Percentiles rank a stretch among this genome's conserved stretches.
These are phyloP conservation scores for Chloroceryle amazona DNA, from an alignment of 2,797 vertebrate species.

Conservation along the genomic window DNA sequence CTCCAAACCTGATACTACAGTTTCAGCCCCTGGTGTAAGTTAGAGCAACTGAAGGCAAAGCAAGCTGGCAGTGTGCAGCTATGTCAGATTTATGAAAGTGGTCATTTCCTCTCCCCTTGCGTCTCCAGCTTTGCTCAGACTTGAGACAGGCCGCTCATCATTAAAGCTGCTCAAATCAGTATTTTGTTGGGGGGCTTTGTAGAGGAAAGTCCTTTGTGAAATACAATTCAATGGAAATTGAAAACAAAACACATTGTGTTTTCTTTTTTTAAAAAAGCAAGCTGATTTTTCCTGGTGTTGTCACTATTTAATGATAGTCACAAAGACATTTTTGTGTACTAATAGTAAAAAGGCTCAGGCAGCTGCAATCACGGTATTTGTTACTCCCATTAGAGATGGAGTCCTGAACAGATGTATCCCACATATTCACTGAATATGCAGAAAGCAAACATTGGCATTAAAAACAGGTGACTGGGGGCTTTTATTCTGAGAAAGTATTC, in stretches of 20 bases:
- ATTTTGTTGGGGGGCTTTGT: neutral
- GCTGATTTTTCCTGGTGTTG: neutral
- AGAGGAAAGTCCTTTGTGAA: neutral
- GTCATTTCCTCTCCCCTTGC: neutral
- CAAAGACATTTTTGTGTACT: neutral
- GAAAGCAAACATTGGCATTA: slow-evolving; percentile 29
- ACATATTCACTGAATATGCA: neutral
- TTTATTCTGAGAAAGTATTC: slow-evolving; percentile 37
- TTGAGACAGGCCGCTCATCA: neutral
- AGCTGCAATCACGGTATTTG: neutral
- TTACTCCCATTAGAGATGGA: slow-evolving; percentile 11
- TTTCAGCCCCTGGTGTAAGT: neutral
- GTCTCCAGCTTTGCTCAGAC: neutral
- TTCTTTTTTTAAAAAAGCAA: neutral
- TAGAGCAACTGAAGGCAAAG: neutral
- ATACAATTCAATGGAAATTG: neutral
- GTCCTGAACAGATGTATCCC: neutral
- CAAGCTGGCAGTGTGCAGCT: neutral
- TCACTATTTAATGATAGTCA: neutral
- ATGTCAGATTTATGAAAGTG: neutral
- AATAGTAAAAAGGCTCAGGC: neutral
- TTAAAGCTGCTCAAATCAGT: neutral
- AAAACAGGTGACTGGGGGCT: slow-evolving; percentile 28
- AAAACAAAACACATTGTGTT: neutral
- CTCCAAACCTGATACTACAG: neutral